Conservation (phyloP, 2,888 invertebrate species). For the Gymnocheta viridis region DNA sequence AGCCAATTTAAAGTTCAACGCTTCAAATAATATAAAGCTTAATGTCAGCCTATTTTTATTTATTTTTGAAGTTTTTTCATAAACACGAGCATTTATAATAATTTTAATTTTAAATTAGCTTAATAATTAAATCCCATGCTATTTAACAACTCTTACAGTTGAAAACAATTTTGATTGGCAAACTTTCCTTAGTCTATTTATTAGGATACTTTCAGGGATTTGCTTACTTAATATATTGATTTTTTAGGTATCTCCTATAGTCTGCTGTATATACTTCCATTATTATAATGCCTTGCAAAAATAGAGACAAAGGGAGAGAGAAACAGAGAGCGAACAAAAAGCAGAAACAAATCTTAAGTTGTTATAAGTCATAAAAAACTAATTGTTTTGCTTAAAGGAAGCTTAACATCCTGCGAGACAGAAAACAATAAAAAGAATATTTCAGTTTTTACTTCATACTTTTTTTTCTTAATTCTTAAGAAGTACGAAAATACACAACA, state of each 20-base stretch:
- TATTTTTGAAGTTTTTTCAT: too few relatives aligned
- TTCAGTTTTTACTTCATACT: not conserved
- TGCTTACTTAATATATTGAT: constrained; percentile 44
- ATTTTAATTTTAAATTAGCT: too few relatives aligned
- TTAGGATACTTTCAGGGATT: constrained; percentile 27
- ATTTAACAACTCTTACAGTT: not conserved
- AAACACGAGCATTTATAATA: too few relatives aligned
- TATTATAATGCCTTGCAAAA: constrained; percentile 44
- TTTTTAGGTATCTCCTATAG: not conserved
- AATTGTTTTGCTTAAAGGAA: constrained; percentile 68
- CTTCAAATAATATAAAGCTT: too few relatives aligned
- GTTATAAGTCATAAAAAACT: constrained; percentile 67
- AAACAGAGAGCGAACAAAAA: too few relatives aligned
- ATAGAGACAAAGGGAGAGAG: not conserved
- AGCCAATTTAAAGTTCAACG: too few relatives aligned
- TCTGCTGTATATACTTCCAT: constrained; percentile 25
- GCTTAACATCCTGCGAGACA: constrained; percentile 67
- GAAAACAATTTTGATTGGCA: not conserved
- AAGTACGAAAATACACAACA: constrained; percentile 29
- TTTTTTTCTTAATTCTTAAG: constrained; percentile 18
- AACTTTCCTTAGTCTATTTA: not conserved
- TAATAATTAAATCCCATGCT: not conserved
- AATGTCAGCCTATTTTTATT: too few relatives aligned
- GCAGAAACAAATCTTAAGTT: constrained; percentile 31
- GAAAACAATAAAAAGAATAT: constrained; percentile 60